phyloP scores from a whole-genome alignment of 92 coral and sea anemone genomes.

The Ricordea florida region DNA sequence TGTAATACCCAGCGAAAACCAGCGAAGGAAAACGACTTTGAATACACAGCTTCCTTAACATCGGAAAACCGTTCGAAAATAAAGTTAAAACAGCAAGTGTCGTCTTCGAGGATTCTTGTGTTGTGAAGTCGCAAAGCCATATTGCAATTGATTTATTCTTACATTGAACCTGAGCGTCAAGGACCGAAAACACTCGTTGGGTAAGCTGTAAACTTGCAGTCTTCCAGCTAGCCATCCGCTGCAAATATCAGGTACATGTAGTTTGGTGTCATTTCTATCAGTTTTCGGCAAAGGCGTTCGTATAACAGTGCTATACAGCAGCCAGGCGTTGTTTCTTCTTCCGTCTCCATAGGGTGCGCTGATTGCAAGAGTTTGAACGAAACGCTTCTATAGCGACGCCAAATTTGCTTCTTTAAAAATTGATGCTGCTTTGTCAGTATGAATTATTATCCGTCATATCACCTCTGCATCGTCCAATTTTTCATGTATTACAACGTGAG shows the following conservation, averaged over 20 bases:
- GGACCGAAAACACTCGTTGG: too few relatives aligned
- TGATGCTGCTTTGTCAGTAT: not conserved
- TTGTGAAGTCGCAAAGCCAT: slow-evolving; percentile 95
- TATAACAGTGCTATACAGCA: slow-evolving; percentile 11
- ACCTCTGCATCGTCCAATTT: not conserved
- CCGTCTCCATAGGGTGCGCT: too few relatives aligned
- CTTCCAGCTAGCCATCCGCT: slow-evolving; percentile 13
- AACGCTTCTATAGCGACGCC: too few relatives aligned
- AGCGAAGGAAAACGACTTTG: slow-evolving; percentile 87
- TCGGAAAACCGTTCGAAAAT: slow-evolving; percentile 81
- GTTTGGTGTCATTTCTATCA: slow-evolving; percentile 25
- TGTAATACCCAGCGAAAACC: slow-evolving; percentile 95
- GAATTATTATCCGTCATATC: not conserved
- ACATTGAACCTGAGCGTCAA: too few relatives aligned
- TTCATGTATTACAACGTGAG: too few relatives aligned
- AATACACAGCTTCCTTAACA: slow-evolving; percentile 73
- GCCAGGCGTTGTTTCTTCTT: not conserved
- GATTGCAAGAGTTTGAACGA: too few relatives aligned
- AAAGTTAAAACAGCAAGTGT: slow-evolving; percentile 73
- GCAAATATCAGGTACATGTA: slow-evolving; percentile 40
- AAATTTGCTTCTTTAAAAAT: too few relatives aligned
- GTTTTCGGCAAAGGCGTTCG: slow-evolving; percentile 8
- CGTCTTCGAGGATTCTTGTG: slow-evolving; percentile 66
- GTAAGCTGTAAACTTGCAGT: too few relatives aligned
- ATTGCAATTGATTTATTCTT: too few relatives aligned